Evolutionary conservation across 2,113 vertebrate genomes (phyloP).

Genomic region (Beaufortia kweichowensis): DNA sequence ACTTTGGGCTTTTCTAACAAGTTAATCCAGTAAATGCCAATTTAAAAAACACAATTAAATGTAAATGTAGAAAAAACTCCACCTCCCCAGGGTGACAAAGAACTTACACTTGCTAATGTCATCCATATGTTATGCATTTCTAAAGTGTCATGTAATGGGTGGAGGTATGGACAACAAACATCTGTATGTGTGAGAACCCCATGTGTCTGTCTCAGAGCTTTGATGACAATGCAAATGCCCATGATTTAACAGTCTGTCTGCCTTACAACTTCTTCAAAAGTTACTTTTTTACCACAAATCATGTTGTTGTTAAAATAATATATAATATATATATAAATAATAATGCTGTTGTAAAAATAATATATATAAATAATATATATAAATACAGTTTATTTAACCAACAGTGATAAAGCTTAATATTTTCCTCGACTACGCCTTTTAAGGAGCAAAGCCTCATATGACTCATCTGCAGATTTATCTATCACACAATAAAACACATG

Average conservation of each 20-base stretch:
- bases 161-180: background rate
- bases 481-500: background rate
- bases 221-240: conserved; percentile 25
- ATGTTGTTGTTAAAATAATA: too few species aligned
- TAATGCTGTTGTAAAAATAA: too few species aligned
- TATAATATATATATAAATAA: too few species aligned
- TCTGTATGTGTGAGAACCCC: conserved; percentile 35
- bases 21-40: background rate
- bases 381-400: background rate
- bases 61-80: conserved; percentile 4
- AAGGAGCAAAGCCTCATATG: background rate
- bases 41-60: background rate
- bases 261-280: background rate
- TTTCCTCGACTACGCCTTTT: background rate
- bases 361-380: too few species aligned
- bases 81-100: background rate
- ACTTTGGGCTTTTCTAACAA: background rate
- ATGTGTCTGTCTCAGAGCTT: conserved; percentile 21
- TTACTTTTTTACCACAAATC: background rate
- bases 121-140: background rate
- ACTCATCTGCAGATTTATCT: background rate
- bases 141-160: conserved; percentile 18
- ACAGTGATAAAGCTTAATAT: background rate
- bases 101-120: conserved; percentile 45
- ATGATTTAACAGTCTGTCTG: conserved; percentile 5